A percentile compares a stretch with the other conserved stretches of the same genome.
Evolutionary conservation across 2,797 vertebrate species (phyloP).

Genomic region (Buceros bicornis): DNA sequence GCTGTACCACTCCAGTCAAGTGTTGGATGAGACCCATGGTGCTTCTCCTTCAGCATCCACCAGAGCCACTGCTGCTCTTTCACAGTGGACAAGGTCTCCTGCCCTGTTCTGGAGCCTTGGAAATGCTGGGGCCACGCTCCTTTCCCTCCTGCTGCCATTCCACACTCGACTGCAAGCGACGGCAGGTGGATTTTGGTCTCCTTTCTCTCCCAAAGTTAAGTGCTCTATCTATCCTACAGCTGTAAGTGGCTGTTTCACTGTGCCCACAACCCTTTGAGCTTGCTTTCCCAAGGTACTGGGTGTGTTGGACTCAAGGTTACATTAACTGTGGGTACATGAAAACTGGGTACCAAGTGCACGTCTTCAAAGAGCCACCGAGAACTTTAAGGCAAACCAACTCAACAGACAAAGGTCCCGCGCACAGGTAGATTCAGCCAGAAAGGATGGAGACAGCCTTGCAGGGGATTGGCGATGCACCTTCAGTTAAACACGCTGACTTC

Average conservation of each 20-base stretch:
- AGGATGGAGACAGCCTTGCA: neutral
- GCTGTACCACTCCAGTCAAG: neutral
- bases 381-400: neutral
- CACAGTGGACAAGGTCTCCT: neutral
- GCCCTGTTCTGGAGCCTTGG: neutral
- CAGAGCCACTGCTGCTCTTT: neutral
- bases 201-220: neutral
- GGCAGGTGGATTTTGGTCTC: neutral
- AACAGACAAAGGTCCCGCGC: constrained; percentile 12
- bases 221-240: neutral
- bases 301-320: constrained; percentile 20
- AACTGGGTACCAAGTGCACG: fast-evolving
- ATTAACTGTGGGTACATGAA: constrained; percentile 8
- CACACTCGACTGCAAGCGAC: too few species aligned
- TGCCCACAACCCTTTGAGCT: constrained; percentile 43
- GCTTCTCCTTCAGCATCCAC: neutral
- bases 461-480: neutral
- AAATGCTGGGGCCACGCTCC: fast-evolving
- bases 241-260: neutral
- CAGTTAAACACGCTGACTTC: neutral
- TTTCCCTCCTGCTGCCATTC: neutral
- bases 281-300: constrained; percentile 46
- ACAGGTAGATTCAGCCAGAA: neutral
- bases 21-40: neutral
- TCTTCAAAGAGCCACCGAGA: constrained; percentile 36